Evolutionary conservation across 2,888 invertebrate species (phyloP).

Genomic region (Eilema griseolum): DNA sequence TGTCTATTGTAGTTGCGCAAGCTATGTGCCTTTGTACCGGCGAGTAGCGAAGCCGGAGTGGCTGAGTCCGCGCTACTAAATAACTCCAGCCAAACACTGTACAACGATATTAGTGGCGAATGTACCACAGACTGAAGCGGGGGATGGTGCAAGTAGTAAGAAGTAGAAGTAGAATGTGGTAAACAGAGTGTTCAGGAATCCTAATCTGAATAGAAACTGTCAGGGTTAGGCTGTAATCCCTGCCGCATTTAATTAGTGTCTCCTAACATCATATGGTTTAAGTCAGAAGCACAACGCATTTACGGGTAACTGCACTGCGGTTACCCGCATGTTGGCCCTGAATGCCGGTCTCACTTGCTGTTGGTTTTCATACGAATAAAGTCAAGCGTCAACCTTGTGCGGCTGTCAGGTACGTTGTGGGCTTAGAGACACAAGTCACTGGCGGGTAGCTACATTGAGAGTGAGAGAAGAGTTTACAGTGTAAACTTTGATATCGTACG

Average conservation of each 20-base stretch:
- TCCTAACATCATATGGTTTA: neutral
- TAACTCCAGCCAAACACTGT: conserved; percentile 55
- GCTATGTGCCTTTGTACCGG: conserved; percentile 14
- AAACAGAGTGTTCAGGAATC: neutral
- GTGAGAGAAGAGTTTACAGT: no score
- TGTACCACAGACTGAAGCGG: conserved; percentile 14
- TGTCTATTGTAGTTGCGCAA: conserved; percentile 14
- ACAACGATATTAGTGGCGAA: conserved; percentile 55
- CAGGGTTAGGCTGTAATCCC: neutral
- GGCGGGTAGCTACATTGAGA: no score
- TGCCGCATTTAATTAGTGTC: neutral
- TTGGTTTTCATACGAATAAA: no score
- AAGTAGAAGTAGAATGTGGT: neutral
- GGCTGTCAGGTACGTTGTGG: no score
- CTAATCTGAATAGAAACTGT: neutral
- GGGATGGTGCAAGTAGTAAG: neutral
- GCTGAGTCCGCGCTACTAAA: conserved; percentile 33
- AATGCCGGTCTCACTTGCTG: no score
- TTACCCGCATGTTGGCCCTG: no score
- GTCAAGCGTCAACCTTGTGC: no score
- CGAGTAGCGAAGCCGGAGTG: conserved; percentile 7
- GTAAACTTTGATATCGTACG: no score
- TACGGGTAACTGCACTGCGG: no score
- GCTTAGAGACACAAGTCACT: no score
- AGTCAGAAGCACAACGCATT: no score